Evolutionary conservation across 2,797 vertebrate genomes (phyloP).

Genomic region (Mus spretus): DNA sequence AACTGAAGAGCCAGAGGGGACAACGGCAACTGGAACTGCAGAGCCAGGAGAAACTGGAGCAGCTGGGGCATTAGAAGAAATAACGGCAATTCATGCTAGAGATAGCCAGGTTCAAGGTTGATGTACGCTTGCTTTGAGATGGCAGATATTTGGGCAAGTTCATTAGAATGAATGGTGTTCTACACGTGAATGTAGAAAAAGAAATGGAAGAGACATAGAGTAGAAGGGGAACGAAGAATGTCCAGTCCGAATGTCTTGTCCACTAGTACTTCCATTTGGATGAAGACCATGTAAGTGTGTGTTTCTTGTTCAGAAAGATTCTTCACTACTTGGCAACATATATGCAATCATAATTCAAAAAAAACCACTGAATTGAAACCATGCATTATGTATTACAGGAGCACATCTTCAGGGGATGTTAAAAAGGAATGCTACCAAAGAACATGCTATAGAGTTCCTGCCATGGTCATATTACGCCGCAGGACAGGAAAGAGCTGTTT

Average conservation of each 20-base stretch:
- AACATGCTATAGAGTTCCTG: not conserved
- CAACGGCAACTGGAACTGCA: slow-evolving; percentile 84
- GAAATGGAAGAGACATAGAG: slow-evolving; percentile 39
- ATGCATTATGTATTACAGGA: not conserved
- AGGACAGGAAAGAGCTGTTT: slow-evolving; percentile 36
- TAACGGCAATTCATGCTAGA: slow-evolving; percentile 83
- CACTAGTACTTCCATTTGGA: not conserved
- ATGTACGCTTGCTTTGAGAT: slow-evolving; percentile 29
- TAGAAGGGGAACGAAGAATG: slow-evolving; percentile 30
- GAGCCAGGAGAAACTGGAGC: slow-evolving; percentile 84
- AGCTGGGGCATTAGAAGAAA: slow-evolving; percentile 85
- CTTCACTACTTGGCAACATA: slow-evolving; percentile 11
- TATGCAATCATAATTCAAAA: not conserved
- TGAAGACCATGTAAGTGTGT: slow-evolving; percentile 18
- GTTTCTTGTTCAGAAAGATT: slow-evolving; percentile 32
- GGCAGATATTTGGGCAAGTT: slow-evolving; percentile 45
- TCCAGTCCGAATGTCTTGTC: slow-evolving; percentile 31
- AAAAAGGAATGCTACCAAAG: not conserved
- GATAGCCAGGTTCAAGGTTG: slow-evolving; percentile 73
- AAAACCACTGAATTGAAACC: not conserved
- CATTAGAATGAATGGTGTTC: slow-evolving; percentile 59
- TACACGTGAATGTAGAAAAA: slow-evolving; percentile 60
- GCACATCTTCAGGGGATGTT: not conserved
- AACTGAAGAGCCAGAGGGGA: slow-evolving; percentile 82
- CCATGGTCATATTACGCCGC: not conserved